These are phyloP conservation scores for Clamator glandarius DNA, from an alignment of 2,797 vertebrate genomes.

Conservation along the genomic window DNA sequence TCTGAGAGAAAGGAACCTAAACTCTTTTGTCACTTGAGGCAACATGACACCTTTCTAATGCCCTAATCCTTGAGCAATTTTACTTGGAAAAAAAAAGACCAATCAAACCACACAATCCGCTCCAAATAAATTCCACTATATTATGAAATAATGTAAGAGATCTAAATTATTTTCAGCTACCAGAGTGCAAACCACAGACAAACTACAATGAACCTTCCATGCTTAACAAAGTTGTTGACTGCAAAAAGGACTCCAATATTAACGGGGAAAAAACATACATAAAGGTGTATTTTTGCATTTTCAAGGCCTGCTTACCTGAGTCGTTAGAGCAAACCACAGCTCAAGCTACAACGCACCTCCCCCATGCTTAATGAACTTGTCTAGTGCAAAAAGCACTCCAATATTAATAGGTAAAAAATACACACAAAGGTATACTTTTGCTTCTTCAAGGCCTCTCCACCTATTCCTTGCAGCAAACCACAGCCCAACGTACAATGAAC, in stretches of 20 bases:
- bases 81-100: background rate
- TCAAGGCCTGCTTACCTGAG: too few species aligned
- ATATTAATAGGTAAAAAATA: too few species aligned
- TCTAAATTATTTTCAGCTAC: background rate
- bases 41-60: background rate
- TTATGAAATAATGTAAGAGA: background rate
- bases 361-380: too few species aligned
- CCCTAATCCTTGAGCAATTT: background rate
- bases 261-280: rapidly evolving
- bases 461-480: too few species aligned
- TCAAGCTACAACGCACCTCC: too few species aligned
- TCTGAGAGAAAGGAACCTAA: rapidly evolving
- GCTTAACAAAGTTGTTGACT: background rate
- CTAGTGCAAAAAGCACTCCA: too few species aligned
- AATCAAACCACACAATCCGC: background rate
- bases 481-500: too few species aligned
- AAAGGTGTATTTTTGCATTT: background rate
- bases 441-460: background rate
- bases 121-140: background rate
- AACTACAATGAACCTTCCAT: background rate
- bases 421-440: background rate
- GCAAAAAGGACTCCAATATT: background rate
- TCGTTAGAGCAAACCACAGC: too few species aligned
- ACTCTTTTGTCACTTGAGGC: background rate
- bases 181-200: background rate